Percentiles rank a stretch among this genome's conserved stretches.
Conservation (phyloP, 1,140 invertebrate genomes). For the Helicoverpa zea region DNA sequence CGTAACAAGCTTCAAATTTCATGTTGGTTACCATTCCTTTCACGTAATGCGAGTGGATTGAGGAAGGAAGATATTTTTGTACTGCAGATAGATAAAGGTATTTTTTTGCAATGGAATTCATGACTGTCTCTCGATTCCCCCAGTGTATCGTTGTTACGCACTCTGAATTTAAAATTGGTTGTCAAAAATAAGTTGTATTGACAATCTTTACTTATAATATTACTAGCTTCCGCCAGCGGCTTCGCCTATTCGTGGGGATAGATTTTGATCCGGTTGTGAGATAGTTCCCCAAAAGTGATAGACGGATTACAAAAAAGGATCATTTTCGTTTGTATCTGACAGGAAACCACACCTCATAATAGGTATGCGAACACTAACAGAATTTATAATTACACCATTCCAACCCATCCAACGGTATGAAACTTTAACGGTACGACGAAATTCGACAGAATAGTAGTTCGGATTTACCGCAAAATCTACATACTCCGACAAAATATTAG, state of each 20-base stretch:
- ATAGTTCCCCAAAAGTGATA: too few species aligned
- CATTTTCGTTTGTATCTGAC: not conserved
- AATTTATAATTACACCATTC: too few species aligned
- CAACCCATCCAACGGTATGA: constrained; percentile 8
- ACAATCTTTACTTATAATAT: too few species aligned
- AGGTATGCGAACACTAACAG: not conserved
- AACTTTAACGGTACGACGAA: constrained; percentile 3
- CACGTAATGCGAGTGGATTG: constrained; percentile 13
- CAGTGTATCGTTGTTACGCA: too few species aligned
- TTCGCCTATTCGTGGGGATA: too few species aligned
- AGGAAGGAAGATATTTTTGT: constrained; percentile 1
- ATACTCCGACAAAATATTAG: constrained; percentile 19
- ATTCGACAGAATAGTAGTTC: constrained; percentile 12
- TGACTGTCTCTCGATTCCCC: too few species aligned
- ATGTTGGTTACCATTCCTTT: not conserved
- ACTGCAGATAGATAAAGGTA: not conserved
- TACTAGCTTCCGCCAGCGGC: too few species aligned
- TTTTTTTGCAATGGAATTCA: not conserved
- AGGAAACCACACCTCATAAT: not conserved
- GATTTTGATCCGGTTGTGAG: too few species aligned
- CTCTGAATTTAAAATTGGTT: too few species aligned
- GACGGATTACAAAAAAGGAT: too few species aligned
- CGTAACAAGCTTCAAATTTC: not conserved
- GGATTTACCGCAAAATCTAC: constrained; percentile 33
- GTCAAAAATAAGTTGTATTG: too few species aligned